Evolutionary conservation across 1,140 invertebrate genomes (phyloP), one percentile per base, ranked within the genome.

Genomic region (Calliopsis andreniformis): DNA sequence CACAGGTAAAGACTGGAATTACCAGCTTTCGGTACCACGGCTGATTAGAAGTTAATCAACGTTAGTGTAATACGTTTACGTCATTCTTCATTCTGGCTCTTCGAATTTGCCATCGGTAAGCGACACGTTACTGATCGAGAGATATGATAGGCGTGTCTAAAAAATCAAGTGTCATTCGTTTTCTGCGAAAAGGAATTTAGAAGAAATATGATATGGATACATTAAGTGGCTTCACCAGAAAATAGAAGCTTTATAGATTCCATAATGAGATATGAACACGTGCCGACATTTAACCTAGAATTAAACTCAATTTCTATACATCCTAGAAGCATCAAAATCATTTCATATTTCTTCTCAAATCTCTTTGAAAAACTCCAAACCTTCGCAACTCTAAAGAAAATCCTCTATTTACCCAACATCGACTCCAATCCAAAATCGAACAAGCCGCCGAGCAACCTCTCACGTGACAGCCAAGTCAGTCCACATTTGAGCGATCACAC

Each of bases 1-100:
- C 12, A 28, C 58, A 68, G 43, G 56, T 79, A 79, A 76, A 76
- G 68, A 79, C 39, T 76, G 53, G 23, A 69, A 35, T 67, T 45
- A 39, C 69, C 42, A 53, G 39, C 63, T 79, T 42, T 49, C 35
- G 35, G 61, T 30, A 35, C 8, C 39, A 20, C 23, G 23, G 3
- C 25, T 20, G 49, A 78, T 78, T 72, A 68, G 49, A 42, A 43
- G 12, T 30, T 69, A 63, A 73, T 66, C 43, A 18, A 61, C 55
- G 20, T 39, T 3, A 3, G 35, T 14, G 42, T 78, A 77, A 78
- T 61, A 62, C 51, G 56, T 49, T 80, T 62, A 51, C 59, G 23
- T 56, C 75, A 72, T 20, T 47, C 39, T 42, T 23, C 28, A 28
- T n/a, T 18, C 43, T 23, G 23, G 2, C 64, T 42, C 1, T 5